Percentiles rank a stretch among this genome's conserved stretches.
Conservation (phyloP, 2,797 vertebrate species). For the Tangara arthus region DNA sequence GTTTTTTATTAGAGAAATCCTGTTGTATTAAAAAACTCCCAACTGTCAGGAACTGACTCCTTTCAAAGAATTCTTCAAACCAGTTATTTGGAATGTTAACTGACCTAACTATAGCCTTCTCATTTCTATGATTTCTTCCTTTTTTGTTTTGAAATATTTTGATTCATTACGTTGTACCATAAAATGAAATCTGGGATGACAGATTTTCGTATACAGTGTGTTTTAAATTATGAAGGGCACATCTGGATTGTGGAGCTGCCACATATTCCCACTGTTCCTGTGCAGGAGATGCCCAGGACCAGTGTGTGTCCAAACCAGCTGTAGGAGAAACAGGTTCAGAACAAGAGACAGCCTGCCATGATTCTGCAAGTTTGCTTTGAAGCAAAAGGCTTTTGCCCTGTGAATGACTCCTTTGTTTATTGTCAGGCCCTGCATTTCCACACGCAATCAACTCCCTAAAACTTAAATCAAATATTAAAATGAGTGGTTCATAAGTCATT, state of each 20-base stretch:
- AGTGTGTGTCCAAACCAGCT: neutral
- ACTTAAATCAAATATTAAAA: constrained; percentile 39
- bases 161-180: neutral
- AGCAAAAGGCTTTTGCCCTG: neutral
- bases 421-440: neutral
- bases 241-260: neutral
- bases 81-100: neutral
- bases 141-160: neutral
- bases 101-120: neutral
- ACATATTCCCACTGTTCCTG: neutral
- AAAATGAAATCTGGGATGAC: neutral
- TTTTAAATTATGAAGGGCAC: neutral
- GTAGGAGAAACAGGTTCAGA: neutral
- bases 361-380: neutral
- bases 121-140: neutral
- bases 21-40: neutral
- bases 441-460: neutral
- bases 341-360: neutral
- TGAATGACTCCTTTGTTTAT: neutral
- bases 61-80: neutral
- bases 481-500: constrained; percentile 2
- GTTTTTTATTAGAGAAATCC: neutral
- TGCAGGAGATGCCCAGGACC: neutral
- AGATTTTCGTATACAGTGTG: neutral
- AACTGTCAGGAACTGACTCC: neutral